Evolutionary conservation across 2,797 vertebrate genomes (phyloP).

Genomic region (Pteropus rufus): DNA sequence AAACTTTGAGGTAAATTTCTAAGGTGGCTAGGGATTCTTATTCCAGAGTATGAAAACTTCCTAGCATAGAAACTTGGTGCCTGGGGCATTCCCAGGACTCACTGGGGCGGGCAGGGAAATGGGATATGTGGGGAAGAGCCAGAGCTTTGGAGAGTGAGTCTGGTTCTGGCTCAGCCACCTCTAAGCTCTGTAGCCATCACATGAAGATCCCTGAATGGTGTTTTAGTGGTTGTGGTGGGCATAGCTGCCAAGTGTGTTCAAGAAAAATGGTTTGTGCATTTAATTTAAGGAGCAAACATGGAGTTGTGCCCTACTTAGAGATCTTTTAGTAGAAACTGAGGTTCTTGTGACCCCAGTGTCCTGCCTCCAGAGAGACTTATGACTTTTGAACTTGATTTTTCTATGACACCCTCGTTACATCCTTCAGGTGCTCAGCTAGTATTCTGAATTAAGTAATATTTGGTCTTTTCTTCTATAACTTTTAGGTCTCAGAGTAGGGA

Average conservation of each 20-base stretch:
- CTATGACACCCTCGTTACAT: not conserved
- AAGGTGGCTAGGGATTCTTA: not conserved
- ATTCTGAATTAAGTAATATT: not conserved
- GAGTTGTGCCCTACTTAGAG: not conserved
- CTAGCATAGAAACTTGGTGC: not conserved
- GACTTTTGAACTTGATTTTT: conserved; percentile 8
- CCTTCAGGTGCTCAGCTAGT: not conserved
- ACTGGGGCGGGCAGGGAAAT: not conserved
- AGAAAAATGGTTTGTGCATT: not conserved
- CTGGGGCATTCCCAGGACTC: not conserved
- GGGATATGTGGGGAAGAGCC: not conserved
- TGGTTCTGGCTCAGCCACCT: not conserved
- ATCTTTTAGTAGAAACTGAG: not conserved
- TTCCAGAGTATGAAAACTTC: not conserved
- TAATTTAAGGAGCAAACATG: not conserved
- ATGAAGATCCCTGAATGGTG: not conserved
- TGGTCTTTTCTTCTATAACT: not conserved
- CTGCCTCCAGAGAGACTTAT: not conserved
- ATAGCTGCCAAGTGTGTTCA: not conserved
- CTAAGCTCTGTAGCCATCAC: not conserved
- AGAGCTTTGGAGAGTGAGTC: not conserved
- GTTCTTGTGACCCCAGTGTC: not conserved
- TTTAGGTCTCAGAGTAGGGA: not conserved
- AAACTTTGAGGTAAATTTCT: conserved; percentile 94
- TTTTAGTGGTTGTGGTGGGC: not conserved